Conservation (phyloP, 2,113 vertebrate species). For the Rhinoptilus africanus region DNA sequence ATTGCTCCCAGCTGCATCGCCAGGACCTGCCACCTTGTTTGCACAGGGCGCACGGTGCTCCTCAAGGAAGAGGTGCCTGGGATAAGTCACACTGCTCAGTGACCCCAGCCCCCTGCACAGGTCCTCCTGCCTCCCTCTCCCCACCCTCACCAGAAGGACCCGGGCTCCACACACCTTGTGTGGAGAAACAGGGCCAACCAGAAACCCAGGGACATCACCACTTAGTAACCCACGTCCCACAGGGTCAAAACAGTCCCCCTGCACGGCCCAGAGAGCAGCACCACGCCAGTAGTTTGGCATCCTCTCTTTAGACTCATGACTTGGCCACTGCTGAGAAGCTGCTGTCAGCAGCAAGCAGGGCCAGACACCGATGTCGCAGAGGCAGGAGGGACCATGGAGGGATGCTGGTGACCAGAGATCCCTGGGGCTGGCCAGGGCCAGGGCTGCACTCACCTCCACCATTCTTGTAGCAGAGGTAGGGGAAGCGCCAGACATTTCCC, state of each 20-base stretch:
- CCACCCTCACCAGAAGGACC: background rate
- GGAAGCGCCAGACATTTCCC: slow-evolving; percentile 94
- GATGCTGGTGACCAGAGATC: background rate
- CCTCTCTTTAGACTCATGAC: background rate
- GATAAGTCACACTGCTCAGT: background rate
- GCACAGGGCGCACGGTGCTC: background rate
- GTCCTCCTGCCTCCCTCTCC: background rate
- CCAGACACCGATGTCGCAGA: fast-evolving
- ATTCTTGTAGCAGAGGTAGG: slow-evolving; percentile 95
- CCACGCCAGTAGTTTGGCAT: fast-evolving
- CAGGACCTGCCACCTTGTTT: fast-evolving
- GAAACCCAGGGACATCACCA: background rate
- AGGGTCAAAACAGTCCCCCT: background rate
- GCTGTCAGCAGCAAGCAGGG: background rate
- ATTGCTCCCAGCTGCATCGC: fast-evolving
- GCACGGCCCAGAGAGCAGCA: background rate
- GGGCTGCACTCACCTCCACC: slow-evolving; percentile 85
- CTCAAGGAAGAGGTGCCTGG: background rate
- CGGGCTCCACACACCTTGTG: background rate
- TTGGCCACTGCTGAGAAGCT: background rate
- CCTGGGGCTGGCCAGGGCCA: background rate
- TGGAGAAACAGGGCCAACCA: background rate
- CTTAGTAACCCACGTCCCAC: fast-evolving
- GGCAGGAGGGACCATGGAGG: fast-evolving
- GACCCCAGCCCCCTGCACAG: fast-evolving